phyloP scores from a whole-genome alignment of 1,140 invertebrate species.

The Sinella curviseta region DNA sequence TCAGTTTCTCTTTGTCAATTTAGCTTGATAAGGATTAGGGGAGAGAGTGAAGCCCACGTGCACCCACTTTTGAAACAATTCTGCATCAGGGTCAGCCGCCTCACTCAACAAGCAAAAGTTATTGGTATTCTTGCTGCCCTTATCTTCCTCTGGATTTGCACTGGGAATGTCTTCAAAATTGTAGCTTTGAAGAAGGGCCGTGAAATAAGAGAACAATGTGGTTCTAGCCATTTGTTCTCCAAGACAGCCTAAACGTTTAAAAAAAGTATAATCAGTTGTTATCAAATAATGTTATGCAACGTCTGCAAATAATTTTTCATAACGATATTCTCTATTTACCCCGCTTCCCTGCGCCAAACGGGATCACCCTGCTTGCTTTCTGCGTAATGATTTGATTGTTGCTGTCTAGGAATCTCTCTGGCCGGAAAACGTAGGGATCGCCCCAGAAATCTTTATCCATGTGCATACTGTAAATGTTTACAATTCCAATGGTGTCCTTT shows the following conservation, averaged over 20 bases:
- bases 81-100: neutral
- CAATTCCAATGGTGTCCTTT: conserved; percentile 77
- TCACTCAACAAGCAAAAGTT: neutral
- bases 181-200: conserved; percentile 33
- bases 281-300: neutral
- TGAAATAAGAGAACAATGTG: conserved; percentile 38
- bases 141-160: neutral
- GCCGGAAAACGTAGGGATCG: conserved; percentile 71
- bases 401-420: conserved; percentile 71
- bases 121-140: neutral
- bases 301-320: neutral
- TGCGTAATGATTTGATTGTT: conserved; percentile 65
- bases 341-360: conserved; percentile 64
- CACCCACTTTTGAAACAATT: neutral
- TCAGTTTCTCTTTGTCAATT: neutral
- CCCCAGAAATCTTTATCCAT: conserved; percentile 69
- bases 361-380: conserved; percentile 69
- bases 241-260: conserved; percentile 24
- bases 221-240: conserved; percentile 28
- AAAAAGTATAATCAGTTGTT: neutral
- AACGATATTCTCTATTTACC: neutral
- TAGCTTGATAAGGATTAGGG: neutral
- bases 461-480: conserved; percentile 73
- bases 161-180: conserved; percentile 12
- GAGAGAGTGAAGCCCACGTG: conserved; percentile 12